Percentiles rank a stretch among this genome's conserved stretches.
Evolutionary conservation across 2,888 invertebrate genomes (phyloP).

Genomic region (Chorisops tibialis): DNA sequence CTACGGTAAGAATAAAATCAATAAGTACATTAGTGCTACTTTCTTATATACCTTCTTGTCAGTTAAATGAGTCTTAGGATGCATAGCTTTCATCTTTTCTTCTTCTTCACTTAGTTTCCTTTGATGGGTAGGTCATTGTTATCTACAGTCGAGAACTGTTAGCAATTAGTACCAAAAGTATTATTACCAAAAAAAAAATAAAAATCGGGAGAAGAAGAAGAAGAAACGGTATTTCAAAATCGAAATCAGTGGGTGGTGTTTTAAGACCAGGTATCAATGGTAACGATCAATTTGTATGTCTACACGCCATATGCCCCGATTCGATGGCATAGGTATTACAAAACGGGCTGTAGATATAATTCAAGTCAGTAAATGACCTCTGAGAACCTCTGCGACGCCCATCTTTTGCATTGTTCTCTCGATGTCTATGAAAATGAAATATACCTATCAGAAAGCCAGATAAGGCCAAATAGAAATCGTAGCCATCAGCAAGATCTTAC

Average conservation of each 20-base stretch:
- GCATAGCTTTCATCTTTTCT: no score
- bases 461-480: conserved; percentile 20
- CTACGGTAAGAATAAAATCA: no score
- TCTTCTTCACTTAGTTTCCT: no score
- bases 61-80: no score
- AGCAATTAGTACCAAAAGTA: no score
- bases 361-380: conserved; percentile 26
- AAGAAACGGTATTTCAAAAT: no score
- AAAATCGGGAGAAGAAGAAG: no score
- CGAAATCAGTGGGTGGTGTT: conserved; percentile 15
- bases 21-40: no score
- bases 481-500: conserved; percentile 18
- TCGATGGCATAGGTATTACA: conserved; percentile 2
- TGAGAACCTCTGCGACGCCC: conserved; percentile 20
- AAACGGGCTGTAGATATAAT: conserved; percentile 24
- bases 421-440: conserved; percentile 9
- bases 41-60: no score
- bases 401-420: conserved; percentile 21
- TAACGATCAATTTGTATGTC: conserved; percentile 16
- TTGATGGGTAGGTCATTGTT: no score
- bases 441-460: not conserved
- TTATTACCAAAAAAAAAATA: no score
- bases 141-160: no score
- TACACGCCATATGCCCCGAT: not conserved
- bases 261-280: conserved; percentile 15